Conservation (phyloP, 2,888 invertebrate genomes). For the Acanthosepion esculentum region DNA sequence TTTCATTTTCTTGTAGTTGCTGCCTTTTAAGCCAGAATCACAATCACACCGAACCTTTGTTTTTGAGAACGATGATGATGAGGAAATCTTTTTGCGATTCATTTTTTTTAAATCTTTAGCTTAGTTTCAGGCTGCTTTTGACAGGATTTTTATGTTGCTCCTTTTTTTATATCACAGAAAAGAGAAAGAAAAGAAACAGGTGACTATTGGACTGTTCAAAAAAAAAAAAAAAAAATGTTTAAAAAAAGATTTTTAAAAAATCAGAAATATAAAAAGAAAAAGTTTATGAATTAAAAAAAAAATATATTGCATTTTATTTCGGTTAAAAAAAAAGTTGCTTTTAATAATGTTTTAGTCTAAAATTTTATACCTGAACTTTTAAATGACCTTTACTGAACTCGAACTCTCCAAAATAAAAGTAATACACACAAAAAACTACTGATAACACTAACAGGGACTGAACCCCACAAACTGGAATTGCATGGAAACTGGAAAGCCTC, state of each 20-base stretch:
- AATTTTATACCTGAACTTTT: too few species aligned
- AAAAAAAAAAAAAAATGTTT: not conserved
- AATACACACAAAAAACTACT: too few species aligned
- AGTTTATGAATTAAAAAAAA: too few species aligned
- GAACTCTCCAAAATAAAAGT: too few species aligned
- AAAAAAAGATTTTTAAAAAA: not conserved
- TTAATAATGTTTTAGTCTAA: too few species aligned
- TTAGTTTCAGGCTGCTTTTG: not conserved
- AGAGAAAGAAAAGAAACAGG: too few species aligned
- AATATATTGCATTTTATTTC: too few species aligned
- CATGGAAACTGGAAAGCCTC: too few species aligned
- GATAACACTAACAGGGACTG: too few species aligned
- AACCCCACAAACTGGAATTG: too few species aligned
- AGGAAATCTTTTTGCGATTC: not conserved
- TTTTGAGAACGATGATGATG: not conserved
- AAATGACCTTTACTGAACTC: too few species aligned
- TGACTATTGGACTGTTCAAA: not conserved
- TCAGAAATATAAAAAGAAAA: not conserved
- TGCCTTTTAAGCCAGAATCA: not conserved
- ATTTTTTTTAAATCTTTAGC: not conserved
- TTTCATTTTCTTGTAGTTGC: constrained; percentile 43
- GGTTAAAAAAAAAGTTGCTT: too few species aligned
- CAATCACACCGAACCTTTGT: not conserved
- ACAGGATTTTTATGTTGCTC: not conserved
- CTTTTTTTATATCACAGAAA: not conserved